These are phyloP conservation scores for Buceros bicornis DNA, from an alignment of 2,797 vertebrate species.

Conservation along the genomic window DNA sequence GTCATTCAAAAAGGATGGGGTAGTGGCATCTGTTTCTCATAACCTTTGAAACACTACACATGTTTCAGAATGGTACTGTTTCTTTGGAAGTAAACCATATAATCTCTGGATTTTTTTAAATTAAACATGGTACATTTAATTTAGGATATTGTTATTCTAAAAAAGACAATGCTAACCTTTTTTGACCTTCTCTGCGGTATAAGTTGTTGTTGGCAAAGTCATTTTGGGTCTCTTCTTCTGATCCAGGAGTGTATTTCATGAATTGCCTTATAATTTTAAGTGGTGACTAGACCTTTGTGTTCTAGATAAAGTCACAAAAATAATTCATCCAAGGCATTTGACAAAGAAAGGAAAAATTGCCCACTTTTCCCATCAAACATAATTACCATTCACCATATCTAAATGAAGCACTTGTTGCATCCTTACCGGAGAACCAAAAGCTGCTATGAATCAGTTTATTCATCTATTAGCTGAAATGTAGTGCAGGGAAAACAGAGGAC, in stretches of 20 bases:
- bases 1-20: conserved; percentile 41
- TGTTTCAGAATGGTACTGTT: not conserved
- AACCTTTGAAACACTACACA: conserved; percentile 49
- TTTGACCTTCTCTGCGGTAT: not conserved
- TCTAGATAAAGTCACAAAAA: conserved; percentile 57
- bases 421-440: not conserved
- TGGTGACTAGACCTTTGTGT: conserved; percentile 36
- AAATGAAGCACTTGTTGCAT: conserved; percentile 37
- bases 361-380: conserved; percentile 42
- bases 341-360: conserved; percentile 41
- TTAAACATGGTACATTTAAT: conserved; percentile 42
- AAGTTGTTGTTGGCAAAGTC: conserved; percentile 44
- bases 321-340: conserved; percentile 53
- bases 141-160: conserved; percentile 24
- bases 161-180: conserved; percentile 44
- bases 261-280: conserved; percentile 49
- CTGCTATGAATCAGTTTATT: not conserved
- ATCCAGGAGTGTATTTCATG: conserved; percentile 27
- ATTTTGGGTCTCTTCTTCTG: conserved; percentile 9
- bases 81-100: conserved; percentile 55
- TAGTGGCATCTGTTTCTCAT: conserved; percentile 65
- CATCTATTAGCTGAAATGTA: conserved; percentile 30
- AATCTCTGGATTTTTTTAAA: conserved; percentile 50
- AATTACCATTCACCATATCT: conserved; percentile 55
- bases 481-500: conserved; percentile 15